These are phyloP conservation scores for Amphiprion percula DNA, from an alignment of 2,113 vertebrate species.

Conservation along the genomic window DNA sequence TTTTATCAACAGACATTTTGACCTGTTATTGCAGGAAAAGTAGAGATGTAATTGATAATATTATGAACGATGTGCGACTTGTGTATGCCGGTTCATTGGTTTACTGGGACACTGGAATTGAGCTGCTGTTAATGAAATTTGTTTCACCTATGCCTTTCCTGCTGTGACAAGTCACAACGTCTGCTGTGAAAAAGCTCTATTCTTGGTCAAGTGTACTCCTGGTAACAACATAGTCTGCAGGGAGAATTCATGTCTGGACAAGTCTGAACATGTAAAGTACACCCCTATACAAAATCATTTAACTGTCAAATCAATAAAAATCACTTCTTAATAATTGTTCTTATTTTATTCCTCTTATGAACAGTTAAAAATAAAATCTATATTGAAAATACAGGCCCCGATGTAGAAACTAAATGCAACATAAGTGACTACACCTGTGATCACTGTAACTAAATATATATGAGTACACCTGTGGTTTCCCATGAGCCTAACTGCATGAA, in stretches of 20 bases:
- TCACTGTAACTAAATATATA: no score
- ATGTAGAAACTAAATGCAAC: no score
- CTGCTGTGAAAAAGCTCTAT: background rate
- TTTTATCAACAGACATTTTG: background rate
- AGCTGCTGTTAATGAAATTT: background rate
- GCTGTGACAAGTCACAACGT: background rate
- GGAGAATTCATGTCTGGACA: background rate
- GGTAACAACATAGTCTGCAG: background rate
- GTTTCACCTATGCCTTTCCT: background rate
- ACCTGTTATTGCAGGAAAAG: background rate
- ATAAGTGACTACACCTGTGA: no score
- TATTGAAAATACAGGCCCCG: no score
- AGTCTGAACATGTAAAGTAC: background rate
- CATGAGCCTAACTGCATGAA: no score
- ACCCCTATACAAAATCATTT: no score
- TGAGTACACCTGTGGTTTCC: no score
- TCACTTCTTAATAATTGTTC: no score
- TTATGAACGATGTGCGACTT: background rate
- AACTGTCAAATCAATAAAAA: no score
- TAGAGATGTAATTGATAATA: background rate
- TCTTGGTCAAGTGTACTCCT: background rate
- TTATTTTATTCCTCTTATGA: no score
- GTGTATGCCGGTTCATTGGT: background rate
- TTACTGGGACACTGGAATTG: background rate
- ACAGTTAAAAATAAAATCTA: no score